These are phyloP conservation scores for Sebastes minor DNA, from an alignment of 2,797 vertebrate genomes.

Conservation along the genomic window DNA sequence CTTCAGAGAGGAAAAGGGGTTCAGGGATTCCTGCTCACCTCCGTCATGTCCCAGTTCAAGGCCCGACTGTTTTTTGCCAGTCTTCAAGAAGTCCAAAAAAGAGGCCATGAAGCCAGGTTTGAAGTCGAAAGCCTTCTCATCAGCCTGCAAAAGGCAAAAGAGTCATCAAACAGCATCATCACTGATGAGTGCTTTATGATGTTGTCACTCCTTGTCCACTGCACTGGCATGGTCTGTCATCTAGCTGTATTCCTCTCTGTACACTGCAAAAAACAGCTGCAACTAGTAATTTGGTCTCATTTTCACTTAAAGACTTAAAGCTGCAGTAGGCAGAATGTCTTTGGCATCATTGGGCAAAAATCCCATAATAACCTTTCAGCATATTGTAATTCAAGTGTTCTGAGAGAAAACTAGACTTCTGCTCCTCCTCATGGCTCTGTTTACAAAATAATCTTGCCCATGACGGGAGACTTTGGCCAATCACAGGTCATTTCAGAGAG, in stretches of 20 bases:
- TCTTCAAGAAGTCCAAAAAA: conserved; percentile 92
- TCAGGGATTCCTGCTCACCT: conserved; percentile 37
- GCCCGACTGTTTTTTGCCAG: conserved; percentile 84
- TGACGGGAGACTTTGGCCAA: no score
- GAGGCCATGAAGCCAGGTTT: conserved; percentile 93
- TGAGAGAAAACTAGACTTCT: no score
- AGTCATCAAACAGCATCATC: background rate
- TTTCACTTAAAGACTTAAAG: background rate
- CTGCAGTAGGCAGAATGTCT: no score
- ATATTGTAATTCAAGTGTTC: no score
- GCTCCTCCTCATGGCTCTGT: no score
- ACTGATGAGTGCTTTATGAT: background rate
- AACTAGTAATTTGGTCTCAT: background rate
- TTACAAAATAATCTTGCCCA: no score
- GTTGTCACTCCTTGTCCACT: background rate
- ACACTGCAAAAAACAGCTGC: background rate
- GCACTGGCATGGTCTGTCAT: background rate
- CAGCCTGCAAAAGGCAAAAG: conserved; percentile 75
- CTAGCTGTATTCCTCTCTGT: background rate
- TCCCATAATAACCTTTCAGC: no score
- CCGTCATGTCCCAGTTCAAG: conserved; percentile 41
- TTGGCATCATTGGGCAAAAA: no score
- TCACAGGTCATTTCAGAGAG: no score
- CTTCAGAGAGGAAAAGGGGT: conserved; percentile 74
- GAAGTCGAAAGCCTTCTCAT: conserved; percentile 89